Evolutionary conservation across 1,140 invertebrate species (phyloP).

Genomic region (Nilaparvata lugens): DNA sequence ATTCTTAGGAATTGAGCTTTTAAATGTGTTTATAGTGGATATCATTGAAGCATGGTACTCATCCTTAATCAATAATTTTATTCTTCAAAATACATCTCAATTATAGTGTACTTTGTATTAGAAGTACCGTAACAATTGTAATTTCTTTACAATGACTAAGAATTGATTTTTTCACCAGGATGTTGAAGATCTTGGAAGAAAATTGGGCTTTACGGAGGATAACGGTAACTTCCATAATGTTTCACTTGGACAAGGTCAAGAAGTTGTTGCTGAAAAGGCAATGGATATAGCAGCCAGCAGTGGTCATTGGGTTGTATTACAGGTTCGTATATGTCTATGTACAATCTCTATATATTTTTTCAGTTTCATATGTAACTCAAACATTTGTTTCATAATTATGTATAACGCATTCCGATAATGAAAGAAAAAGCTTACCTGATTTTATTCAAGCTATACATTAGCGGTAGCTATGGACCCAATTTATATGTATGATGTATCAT

Average conservation of each 20-base stretch:
- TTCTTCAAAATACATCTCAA: too few species aligned
- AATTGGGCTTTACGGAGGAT: constrained; percentile 72
- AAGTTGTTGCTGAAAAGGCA: constrained; percentile 83
- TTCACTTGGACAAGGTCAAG: constrained; percentile 94
- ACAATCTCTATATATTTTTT: background rate
- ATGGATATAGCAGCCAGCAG: constrained; percentile 76
- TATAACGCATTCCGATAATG: background rate
- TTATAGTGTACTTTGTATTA: too few species aligned
- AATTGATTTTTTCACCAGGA: constrained; percentile 49
- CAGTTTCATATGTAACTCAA: background rate
- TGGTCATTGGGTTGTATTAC: constrained; percentile 93
- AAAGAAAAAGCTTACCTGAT: too few species aligned
- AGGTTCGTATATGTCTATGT: constrained; percentile 50
- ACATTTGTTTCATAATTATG: background rate
- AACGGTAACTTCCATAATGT: constrained; percentile 89
- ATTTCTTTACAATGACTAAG: too few species aligned
- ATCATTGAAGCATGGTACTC: too few species aligned
- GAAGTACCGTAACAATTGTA: too few species aligned
- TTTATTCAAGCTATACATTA: too few species aligned
- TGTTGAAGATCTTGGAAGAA: constrained; percentile 80
- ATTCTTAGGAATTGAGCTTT: too few species aligned
- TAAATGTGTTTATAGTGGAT: too few species aligned
- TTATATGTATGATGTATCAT: too few species aligned
- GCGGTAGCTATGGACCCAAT: too few species aligned
- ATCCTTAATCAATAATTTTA: too few species aligned